Evolutionary conservation across 2,113 vertebrate genomes (phyloP).

Genomic region (Microcebus griseorufus): DNA sequence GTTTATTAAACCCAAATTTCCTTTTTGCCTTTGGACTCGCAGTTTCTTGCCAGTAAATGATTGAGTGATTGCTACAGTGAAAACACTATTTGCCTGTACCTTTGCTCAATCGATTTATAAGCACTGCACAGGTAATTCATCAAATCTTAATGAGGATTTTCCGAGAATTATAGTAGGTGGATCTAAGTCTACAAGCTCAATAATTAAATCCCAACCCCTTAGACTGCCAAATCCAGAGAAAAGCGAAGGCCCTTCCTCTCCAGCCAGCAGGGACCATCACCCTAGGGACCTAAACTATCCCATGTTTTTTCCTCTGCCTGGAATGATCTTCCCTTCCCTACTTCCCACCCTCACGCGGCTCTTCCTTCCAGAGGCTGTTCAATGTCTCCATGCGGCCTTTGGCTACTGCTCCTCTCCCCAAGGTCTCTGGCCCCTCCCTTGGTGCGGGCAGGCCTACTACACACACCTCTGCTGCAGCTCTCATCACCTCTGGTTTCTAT

Average conservation of each 20-base stretch:
- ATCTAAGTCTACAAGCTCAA: slow-evolving; percentile 3
- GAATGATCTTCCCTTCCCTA: background rate
- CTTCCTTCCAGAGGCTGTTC: background rate
- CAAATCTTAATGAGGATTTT: slow-evolving; percentile 45
- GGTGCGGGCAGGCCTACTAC: accelerated
- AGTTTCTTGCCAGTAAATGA: background rate
- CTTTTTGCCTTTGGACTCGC: slow-evolving; percentile 43
- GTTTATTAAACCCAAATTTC: slow-evolving; percentile 29
- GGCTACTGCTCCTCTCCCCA: background rate
- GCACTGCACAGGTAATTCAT: slow-evolving; percentile 29
- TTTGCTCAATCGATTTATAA: slow-evolving; percentile 7
- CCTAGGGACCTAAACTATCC: background rate
- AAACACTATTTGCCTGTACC: background rate
- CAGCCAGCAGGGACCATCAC: background rate
- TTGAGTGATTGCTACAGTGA: background rate
- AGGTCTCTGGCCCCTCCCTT: background rate
- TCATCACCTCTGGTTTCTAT: background rate
- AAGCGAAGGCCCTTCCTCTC: background rate
- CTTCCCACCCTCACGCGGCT: background rate
- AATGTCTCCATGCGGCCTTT: background rate
- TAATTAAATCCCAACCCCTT: background rate
- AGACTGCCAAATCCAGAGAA: slow-evolving; percentile 6
- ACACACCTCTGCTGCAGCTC: background rate
- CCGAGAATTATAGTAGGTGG: background rate
- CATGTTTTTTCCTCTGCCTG: background rate